Evolutionary conservation across 2,113 vertebrate species (phyloP), one percentile per base, ranked within the genome.

Genomic region (Illadopsis cleaveri): DNA sequence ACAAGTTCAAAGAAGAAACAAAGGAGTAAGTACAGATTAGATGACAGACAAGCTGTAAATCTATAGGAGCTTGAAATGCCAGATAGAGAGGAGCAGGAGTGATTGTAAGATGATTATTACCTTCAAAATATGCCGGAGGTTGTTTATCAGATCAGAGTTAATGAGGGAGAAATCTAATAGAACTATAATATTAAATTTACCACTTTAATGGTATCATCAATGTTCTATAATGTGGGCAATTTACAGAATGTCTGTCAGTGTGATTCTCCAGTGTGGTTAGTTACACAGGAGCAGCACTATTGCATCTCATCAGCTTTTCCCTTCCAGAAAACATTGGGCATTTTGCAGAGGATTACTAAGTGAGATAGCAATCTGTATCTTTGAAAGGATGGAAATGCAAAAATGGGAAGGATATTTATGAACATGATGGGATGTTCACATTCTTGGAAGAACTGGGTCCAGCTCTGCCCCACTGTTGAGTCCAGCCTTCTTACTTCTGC

Each of bases 71-170:
- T 51, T 81, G 58, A 90, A 93, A 88, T 61, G 78, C 56, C 84
- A 82, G 85, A 82, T 6, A 91, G 62, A 91, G 90, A 89, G 81
- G 31, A 89, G 83, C 72, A 89, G 50, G 17, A 87, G 57, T 76
- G 90, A 91, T 53, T 79, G 72, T 69, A 94, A 96, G 94, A 90
- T 94, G 96, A 92, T 88, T 89, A 82, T 94, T 93, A 92, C 85
- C 93, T 96, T 93, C 60, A 83, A 87, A 96, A 94, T 62, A 85
- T 44, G 82, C 70, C 27, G 8, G 93, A 93, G 93, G 76, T 89
- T 94, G 93, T 96, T 96, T 83, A 89, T 95, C 93, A 95, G 85
- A 92, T 90, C 92, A 62, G 89, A 97, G 82, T 96, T 96, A 94
- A 92, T 53, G 90, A 80, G 58, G 70, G 90, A 80, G 93, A 94